Evolutionary conservation across 2,888 invertebrate species (phyloP).

Genomic region (Entomobrya multifasciata): DNA sequence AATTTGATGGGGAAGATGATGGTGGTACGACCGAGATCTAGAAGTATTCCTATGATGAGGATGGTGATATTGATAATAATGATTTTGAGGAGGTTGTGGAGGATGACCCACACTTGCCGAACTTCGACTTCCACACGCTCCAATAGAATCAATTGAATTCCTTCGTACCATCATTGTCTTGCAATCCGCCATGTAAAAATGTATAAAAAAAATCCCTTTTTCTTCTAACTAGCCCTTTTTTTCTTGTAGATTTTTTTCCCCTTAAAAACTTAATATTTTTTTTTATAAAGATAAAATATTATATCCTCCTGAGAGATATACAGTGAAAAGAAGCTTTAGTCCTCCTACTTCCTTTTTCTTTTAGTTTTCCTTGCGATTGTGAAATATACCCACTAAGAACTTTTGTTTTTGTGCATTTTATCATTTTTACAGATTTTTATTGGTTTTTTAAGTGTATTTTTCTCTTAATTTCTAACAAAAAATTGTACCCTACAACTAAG

Average conservation of each 20-base stretch:
- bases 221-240: not conserved
- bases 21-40: slow-evolving; percentile 46
- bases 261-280: not conserved
- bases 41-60: not conserved
- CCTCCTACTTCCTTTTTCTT: slow-evolving; percentile 28
- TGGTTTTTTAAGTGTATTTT: slow-evolving; percentile 19
- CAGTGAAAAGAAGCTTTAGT: not conserved
- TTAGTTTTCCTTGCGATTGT: slow-evolving; percentile 22
- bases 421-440: slow-evolving; percentile 39
- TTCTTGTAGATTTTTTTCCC: not conserved
- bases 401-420: slow-evolving; percentile 42
- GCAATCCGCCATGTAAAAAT: slow-evolving; percentile 55
- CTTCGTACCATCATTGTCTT: slow-evolving; percentile 56
- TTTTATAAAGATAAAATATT: not conserved
- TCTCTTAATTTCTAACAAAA: slow-evolving; percentile 30
- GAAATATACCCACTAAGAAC: slow-evolving; percentile 37
- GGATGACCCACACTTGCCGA: slow-evolving; percentile 3
- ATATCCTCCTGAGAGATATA: not conserved
- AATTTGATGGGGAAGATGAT: slow-evolving; percentile 34
- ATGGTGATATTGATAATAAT: not conserved
- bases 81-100: not conserved
- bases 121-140: not conserved
- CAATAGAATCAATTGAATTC: slow-evolving; percentile 35
- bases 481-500: slow-evolving; percentile 12
- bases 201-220: not conserved